A percentile compares a stretch with the other conserved stretches of the same genome.
Conservation (phyloP, 2,113 vertebrate species). For the Octodon degus region DNA sequence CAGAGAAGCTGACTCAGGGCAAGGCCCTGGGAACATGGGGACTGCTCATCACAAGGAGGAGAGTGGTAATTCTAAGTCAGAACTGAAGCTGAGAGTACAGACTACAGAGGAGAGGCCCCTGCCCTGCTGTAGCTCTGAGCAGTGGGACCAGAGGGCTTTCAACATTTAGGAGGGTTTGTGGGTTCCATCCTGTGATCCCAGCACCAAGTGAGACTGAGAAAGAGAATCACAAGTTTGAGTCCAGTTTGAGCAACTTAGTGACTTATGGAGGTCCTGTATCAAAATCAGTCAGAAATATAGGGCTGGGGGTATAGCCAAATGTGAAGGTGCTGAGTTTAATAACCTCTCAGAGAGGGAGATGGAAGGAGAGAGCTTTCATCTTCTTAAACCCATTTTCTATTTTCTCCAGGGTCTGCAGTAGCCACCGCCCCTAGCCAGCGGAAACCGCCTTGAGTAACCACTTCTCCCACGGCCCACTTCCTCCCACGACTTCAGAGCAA, state of each 20-base stretch:
- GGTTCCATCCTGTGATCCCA: not conserved
- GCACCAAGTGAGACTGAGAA: not conserved
- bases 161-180: not conserved
- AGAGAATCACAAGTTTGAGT: not conserved
- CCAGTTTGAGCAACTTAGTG: not conserved
- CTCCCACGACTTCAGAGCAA: fast-evolving
- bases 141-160: not conserved
- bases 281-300: not conserved
- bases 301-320: not conserved
- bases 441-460: not conserved
- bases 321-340: not conserved
- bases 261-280: not conserved
- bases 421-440: not conserved
- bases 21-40: not conserved
- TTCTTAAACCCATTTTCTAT: not conserved
- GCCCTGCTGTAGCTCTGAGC: too few relatives aligned
- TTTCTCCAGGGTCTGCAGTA: not conserved
- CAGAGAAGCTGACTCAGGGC: not conserved
- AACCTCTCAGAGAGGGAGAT: not conserved
- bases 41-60: not conserved
- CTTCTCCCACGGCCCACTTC: not conserved
- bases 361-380: not conserved
- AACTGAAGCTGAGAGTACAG: not conserved
- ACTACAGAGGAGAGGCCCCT: not conserved
- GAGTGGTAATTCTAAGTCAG: not conserved